phyloP scores from a whole-genome alignment of 2,888 invertebrate species.

The Cecidostiba fungosa region DNA sequence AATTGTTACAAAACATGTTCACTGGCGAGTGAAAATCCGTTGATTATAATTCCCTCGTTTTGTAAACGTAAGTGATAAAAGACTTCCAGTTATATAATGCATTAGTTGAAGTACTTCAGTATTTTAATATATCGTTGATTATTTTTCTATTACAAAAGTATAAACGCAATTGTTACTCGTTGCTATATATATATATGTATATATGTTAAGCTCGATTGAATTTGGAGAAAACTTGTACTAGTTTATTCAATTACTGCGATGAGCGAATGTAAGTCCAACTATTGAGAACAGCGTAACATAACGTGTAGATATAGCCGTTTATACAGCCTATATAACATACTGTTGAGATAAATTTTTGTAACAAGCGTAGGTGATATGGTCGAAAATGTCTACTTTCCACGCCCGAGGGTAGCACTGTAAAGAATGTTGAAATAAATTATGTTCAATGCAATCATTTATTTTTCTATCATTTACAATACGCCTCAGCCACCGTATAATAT shows the following conservation, averaged over 20 bases:
- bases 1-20: background rate
- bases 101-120: conserved; percentile 47
- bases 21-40: background rate
- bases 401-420: background rate
- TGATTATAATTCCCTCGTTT: conserved; percentile 8
- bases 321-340: conserved; percentile 38
- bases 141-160: conserved; percentile 56
- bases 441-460: background rate
- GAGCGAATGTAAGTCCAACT: conserved; percentile 19
- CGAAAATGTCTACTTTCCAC: background rate
- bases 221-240: conserved; percentile 24
- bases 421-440: conserved; percentile 10
- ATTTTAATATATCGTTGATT: conserved; percentile 57
- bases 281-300: conserved; percentile 14
- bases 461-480: background rate
- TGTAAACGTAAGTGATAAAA: conserved; percentile 31
- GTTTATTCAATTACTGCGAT: conserved; percentile 11
- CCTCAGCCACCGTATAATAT: background rate
- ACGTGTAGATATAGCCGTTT: conserved; percentile 16
- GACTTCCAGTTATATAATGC: conserved; percentile 51
- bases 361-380: conserved; percentile 10
- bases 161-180: conserved; percentile 53
- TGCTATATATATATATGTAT: background rate
- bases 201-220: conserved; percentile 49
- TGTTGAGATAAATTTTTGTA: conserved; percentile 56